Evolutionary conservation across 2,113 vertebrate genomes (phyloP), one percentile per base, ranked within the genome.

Genomic region (Chaenocephalus aceratus): DNA sequence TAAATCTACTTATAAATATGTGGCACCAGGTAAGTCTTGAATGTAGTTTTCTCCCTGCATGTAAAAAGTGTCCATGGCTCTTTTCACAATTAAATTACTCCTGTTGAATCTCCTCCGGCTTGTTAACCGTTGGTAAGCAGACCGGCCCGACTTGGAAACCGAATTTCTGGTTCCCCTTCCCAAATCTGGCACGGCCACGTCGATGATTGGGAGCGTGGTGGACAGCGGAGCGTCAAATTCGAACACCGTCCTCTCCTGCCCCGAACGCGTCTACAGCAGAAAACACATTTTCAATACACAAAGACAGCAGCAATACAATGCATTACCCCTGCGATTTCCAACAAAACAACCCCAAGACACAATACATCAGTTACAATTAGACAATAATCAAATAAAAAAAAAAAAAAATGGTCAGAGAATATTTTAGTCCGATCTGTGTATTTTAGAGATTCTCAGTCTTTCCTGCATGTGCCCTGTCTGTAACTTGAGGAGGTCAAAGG

Each of bases 91-190:
- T 84, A 79, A 86, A 91, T 85, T 80, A 89, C 71, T 72, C 70
- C 83, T 44, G 56, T 26, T 54, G 15, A 21, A 49, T 53, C 56
- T 1, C 86, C 62, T 16, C 6, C 85, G 75, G 72, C 63, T 91
- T 87, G 1, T 80, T 91, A 99, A 93, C 98, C 98, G 46, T 97
- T 96, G 91, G 95, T n/a, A n/a, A 99, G 90, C 98, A 99, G 88
- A 96, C 96, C 2, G 96, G 94, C 74, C 98, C 97, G 5, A 99
- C 96, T 93, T 98, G 96, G 90, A 99, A 99, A 91, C 98, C 98
- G 88, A 99, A 99, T 90, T 99, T 99, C 95, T 99, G 98, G 88
- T 96, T 97, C 79, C 95, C 94, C 36, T 96, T 97, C 72, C 98
- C 97, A 91, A 99, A 94, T 99, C 98, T 90, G 95, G 95, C 90